Evolutionary conservation across 2,797 vertebrate genomes (phyloP), one percentile per base, ranked within the genome.

Genomic region (Galaxias olidus): DNA sequence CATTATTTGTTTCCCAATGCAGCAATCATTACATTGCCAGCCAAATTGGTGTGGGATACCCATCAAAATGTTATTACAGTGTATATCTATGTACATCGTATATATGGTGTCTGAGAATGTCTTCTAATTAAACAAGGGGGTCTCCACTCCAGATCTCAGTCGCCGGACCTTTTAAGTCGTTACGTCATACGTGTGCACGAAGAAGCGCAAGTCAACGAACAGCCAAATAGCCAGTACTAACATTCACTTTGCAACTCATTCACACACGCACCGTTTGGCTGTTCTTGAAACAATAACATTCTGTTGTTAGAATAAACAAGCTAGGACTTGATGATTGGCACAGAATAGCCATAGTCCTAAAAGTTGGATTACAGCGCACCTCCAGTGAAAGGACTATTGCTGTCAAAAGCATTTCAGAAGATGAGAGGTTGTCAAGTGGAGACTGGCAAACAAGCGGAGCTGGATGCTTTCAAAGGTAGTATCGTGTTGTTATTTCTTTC

Each of bases 351-450:
- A 49, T n/a, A 41, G 9, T 61, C 41, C 10, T 49, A 49, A 14
- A 49, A 61, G 47, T 61, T 61, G 59, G 59, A 61, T 61, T 61
- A 61, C 19, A 11, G 45, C 20, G 45, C 30, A 61, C 14, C 20
- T n/a, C 20, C 14, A 49, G 48, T 20, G 46, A 14, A 30, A 61
- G 59, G 46, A 61, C 49, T 40, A 48, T 15, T 49, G 19, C 4
- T 61, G 40, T 17, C 6, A 30, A 10, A 48, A 40, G 47, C 45
- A 19, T 8, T 30, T 49, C 59, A 41, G 46, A 61, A 61, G 46
- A 61, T 61, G 59, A 61, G 46, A 46, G 14, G 59, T 50, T 48
- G 59, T 61, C 13, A 15, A 61, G 46, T 30, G 46, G 20, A 61
- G 59, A 61, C 49, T 10, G 47, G 46, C 5, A 61, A 15, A 45